Evolutionary conservation across 2,888 invertebrate genomes (phyloP), one percentile per base, ranked within the genome.

Genomic region (Epistrophe eligans): DNA sequence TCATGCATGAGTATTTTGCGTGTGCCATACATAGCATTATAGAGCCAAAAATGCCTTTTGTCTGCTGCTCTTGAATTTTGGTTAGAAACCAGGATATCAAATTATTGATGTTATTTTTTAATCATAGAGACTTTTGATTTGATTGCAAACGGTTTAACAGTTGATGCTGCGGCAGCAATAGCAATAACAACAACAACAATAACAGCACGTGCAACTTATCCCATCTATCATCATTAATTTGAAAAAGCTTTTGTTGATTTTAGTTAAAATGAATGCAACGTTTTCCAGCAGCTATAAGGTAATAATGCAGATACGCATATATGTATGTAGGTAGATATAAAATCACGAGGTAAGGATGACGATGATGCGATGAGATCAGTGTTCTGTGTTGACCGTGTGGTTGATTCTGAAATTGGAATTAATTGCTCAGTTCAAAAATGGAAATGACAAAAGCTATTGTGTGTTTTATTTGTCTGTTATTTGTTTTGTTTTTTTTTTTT

Each of bases 41-140:
- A 55, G 24, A 28, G 7, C 7, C 24, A 13, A 11, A 52, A 8
- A 24, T 7, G 13, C 28, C 11, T 45, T 24, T 15, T 35, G 35
- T 40, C 32, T 48, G 17, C 32, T 48, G 17, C 28, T 67, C 35
- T 67, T 50, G 32, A 52, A 55, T 40, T 55, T 70, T 52, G 43
- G 35, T 32, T 11, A 32, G 45, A 32, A n/a, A 35, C 38, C 38
- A 35, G 72, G 79, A 74, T 66, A 73, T 74, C 19, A 82, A 71
- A 77, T 71, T 66, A 72, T 62, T 76, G 28, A 62, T 64, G 58
- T 74, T 80, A 70, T 74, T 76, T 76, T 81, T 70, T 76, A 71
- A 76, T 70, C 76, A 24, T 24, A 76, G 55, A 50, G 50, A 76
- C 60, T 81, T 67, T 81, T 62, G 76, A 76, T 81, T 62, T 70